Evolutionary conservation across 1,140 invertebrate species (phyloP).

Genomic region (Tachypleus tridentatus): DNA sequence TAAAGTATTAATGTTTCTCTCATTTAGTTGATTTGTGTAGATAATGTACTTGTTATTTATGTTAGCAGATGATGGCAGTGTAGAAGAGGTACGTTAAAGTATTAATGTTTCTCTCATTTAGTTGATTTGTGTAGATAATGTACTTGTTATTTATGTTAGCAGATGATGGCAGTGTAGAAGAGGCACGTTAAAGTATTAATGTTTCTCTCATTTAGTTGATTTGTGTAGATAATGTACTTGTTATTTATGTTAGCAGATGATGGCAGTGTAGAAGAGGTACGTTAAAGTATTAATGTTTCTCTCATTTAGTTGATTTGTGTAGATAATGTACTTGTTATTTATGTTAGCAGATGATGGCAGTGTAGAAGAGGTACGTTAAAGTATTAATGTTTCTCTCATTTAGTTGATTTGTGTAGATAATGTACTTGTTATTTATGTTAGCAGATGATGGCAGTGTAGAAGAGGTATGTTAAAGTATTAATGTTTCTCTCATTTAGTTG

Average conservation of each 20-base stretch:
- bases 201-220: too few species aligned
- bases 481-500: too few species aligned
- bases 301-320: too few species aligned
- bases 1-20: not conserved
- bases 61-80: slow-evolving; percentile 24
- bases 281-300: not conserved
- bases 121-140: too few species aligned
- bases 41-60: too few species aligned
- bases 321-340: too few species aligned
- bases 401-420: too few species aligned
- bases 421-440: not conserved
- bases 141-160: slow-evolving; percentile 1
- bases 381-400: too few species aligned
- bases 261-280: slow-evolving; percentile 16
- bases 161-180: slow-evolving; percentile 22
- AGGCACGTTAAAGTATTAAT: not conserved
- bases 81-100: slow-evolving; percentile 5
- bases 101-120: too few species aligned
- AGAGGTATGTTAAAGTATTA: slow-evolving; percentile 3
- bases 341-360: slow-evolving; percentile 25
- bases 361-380: slow-evolving; percentile 5
- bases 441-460: slow-evolving; percentile 22
- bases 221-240: too few species aligned
- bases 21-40: too few species aligned
- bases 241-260: slow-evolving; percentile 22